phyloP scores from a whole-genome alignment of 2,113 vertebrate genomes.

The Tragulus kanchil region DNA sequence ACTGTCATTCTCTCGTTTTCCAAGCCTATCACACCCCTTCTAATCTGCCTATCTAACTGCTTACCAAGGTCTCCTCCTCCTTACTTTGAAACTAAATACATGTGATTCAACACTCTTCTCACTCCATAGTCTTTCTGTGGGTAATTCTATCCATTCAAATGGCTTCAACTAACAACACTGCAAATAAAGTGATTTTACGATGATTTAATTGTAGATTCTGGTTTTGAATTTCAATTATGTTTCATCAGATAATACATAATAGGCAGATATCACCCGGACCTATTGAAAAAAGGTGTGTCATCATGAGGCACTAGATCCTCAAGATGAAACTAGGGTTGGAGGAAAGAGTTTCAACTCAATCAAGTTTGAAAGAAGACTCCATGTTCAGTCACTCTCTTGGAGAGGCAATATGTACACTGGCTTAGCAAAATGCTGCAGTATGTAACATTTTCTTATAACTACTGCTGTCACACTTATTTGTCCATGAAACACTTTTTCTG shows the following conservation, averaged over 20 bases:
- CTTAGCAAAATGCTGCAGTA: not conserved
- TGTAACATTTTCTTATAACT: not conserved
- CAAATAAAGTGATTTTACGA: constrained; percentile 26
- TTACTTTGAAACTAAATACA: not conserved
- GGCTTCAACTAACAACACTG: not conserved
- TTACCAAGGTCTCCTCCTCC: not conserved
- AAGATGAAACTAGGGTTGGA: not conserved
- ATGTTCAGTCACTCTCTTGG: not conserved
- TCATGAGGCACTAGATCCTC: not conserved
- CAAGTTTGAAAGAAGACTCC: not conserved
- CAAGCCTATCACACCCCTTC: not conserved
- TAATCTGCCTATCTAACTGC: not conserved
- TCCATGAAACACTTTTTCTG: too few relatives aligned
- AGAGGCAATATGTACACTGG: not conserved
- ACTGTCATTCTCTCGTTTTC: not conserved
- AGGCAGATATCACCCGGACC: not conserved
- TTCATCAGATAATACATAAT: not conserved
- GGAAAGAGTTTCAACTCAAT: constrained; percentile 7
- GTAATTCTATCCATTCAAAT: not conserved
- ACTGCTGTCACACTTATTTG: not conserved
- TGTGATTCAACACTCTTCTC: not conserved
- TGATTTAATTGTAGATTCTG: constrained; percentile 2
- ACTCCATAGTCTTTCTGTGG: not conserved
- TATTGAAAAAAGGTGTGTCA: not conserved
- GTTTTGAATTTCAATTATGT: not conserved